Base-by-base conservation (phyloP, 2,888 invertebrate species). In the Xestia ashworthii region DNA sequence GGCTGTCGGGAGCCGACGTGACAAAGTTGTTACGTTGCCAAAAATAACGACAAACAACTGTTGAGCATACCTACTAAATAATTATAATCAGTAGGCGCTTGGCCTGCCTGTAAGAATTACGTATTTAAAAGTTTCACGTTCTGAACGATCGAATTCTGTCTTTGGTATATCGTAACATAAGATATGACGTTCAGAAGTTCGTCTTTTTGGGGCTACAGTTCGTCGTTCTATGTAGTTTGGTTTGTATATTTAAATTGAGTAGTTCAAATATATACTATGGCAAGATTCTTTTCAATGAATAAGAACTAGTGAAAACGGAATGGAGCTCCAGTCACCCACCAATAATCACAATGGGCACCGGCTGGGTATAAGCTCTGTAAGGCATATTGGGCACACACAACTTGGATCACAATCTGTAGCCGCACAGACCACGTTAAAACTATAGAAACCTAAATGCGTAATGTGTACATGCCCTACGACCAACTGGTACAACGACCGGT, bases 11-110 rank as follows among this genome's bases (percentile, higher is more conserved):
- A 32, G 38, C 46, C 12, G 58, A 66, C 72, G 76, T 74, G 85
- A 58, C 41, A 64, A 74, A 64, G 60, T 84, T 71, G 86, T 75
- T 67, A 50, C 83, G 80, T 48, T 75, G 83, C 83, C 86, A 79
- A 79, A 75, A 84, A 83, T 67, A 75, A n/a, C 67, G 8, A 48
- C 60, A 25, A 60, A 77, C 79, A 74, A 78, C 84, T 83, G 67
- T 44, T 64, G n/a, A 74, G 62, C 74, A 65, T 78, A 80, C 80
- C 68, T 68, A 72, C 46, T 64, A 70, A 82, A 82, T 82, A 69
- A 85, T 85, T 76, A 74, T 69, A 64, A 83, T 74, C 72, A 78
- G 69, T 68, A 58, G 68, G 78, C 83, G 78, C 64, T 80, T 64
- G 19, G 50, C 41, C 41, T 32, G 62, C 19, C 32, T 48, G 6